phyloP scores from a whole-genome alignment of 2,113 vertebrate genomes.

The Sinocyclocheilus anophthalmus region DNA sequence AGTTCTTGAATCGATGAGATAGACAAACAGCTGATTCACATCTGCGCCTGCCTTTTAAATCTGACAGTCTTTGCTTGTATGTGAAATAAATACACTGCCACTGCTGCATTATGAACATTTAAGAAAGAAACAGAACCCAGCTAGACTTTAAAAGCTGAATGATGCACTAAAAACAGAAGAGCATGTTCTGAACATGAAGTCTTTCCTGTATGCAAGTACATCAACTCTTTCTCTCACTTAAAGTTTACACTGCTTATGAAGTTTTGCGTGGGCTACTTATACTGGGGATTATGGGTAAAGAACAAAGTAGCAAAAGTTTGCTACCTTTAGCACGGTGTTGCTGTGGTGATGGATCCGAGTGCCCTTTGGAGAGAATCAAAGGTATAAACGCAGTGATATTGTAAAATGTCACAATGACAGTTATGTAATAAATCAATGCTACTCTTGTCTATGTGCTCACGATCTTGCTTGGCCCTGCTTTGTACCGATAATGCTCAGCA shows the following conservation, averaged over 20 bases:
- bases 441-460: slow-evolving; percentile 59
- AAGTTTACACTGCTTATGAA: slow-evolving; percentile 17
- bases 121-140: background rate
- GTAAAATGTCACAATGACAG: slow-evolving; percentile 66
- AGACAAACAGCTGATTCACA: slow-evolving; percentile 9
- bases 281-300: slow-evolving; percentile 26
- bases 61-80: background rate
- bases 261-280: slow-evolving; percentile 1
- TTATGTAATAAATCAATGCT: slow-evolving; percentile 68
- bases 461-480: slow-evolving; percentile 23
- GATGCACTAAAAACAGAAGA: slow-evolving; percentile 1
- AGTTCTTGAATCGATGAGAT: background rate
- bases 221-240: background rate
- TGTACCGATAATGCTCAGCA: slow-evolving; percentile 59
- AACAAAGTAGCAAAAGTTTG: slow-evolving; percentile 28
- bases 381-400: slow-evolving; percentile 57
- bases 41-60: background rate
- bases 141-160: slow-evolving; percentile 6
- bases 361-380: slow-evolving; percentile 67
- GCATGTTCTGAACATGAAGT: background rate
- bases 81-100: background rate
- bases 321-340: slow-evolving; percentile 40
- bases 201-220: slow-evolving; percentile 5
- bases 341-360: slow-evolving; percentile 58
- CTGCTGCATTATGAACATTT: background rate